Evolutionary conservation across 2,113 vertebrate species (phyloP).

Genomic region (Arothron firmamentum): DNA sequence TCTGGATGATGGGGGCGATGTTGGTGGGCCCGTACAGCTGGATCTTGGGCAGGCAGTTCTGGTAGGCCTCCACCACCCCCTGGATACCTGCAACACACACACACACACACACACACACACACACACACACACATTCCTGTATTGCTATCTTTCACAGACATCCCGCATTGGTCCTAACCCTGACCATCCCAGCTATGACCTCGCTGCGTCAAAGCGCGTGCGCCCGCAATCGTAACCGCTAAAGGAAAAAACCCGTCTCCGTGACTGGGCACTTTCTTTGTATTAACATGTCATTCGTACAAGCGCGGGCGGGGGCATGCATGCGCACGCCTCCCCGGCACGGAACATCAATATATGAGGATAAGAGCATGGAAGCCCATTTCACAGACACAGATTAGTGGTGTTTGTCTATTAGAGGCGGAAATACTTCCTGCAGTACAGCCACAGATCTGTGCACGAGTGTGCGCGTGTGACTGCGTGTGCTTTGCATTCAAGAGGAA

Average conservation of each 20-base stretch:
- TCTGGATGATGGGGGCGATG: slow-evolving; percentile 99
- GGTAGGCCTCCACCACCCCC: slow-evolving; percentile 97
- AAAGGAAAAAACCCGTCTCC: slow-evolving; percentile 7
- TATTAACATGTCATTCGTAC: not conserved
- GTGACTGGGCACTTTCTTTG: slow-evolving; percentile 27
- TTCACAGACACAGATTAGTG: slow-evolving; percentile 75
- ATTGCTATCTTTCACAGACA: not conserved
- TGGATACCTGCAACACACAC: slow-evolving; percentile 82
- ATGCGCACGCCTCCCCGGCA: slow-evolving; percentile 11
- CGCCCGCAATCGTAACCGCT: slow-evolving; percentile 35
- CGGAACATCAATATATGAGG: slow-evolving; percentile 30
- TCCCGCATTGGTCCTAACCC: not conserved
- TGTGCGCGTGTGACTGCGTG: slow-evolving; percentile 1
- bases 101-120: not conserved
- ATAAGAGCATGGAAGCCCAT: slow-evolving; percentile 54
- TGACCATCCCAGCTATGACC: slow-evolving; percentile 7
- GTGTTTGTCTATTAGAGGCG: slow-evolving; percentile 50
- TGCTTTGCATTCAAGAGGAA: not conserved
- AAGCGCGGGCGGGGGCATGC: slow-evolving; percentile 3
- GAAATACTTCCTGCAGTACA: slow-evolving; percentile 55
- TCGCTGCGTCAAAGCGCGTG: slow-evolving; percentile 20
- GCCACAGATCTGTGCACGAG: slow-evolving; percentile 41
- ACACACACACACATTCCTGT: slow-evolving; percentile 11
- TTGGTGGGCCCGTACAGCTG: slow-evolving; percentile 97
- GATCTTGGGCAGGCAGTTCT: slow-evolving; percentile 96